Percentiles rank a stretch among this genome's conserved stretches.
phyloP scores from a whole-genome alignment of 2,797 vertebrate genomes.

The Notamacropus eugenii region DNA sequence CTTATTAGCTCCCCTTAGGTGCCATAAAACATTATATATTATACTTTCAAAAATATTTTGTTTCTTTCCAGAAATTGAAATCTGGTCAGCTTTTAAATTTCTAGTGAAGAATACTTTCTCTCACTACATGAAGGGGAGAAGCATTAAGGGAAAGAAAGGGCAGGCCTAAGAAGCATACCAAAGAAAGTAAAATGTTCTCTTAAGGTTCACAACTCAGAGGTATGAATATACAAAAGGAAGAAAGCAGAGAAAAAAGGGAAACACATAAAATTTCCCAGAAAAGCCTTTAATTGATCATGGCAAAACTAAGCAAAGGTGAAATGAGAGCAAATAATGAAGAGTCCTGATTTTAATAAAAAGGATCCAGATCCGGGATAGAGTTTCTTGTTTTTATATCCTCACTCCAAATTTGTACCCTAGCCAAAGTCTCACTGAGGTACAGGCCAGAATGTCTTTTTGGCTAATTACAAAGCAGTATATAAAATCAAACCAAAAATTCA shows the following conservation, averaged over 20 bases:
- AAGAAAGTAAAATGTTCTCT: not conserved
- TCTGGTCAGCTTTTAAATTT: conserved; percentile 48
- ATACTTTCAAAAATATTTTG: conserved; percentile 54
- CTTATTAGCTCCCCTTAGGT: conserved; percentile 10
- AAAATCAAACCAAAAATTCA: not conserved
- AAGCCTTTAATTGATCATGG: conserved; percentile 11
- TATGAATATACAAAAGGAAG: not conserved
- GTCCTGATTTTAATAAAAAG: not conserved
- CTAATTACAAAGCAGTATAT: conserved; percentile 39
- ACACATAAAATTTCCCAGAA: not conserved
- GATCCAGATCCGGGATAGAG: conserved; percentile 13
- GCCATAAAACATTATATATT: conserved; percentile 52
- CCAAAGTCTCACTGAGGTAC: not conserved
- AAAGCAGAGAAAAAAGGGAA: not conserved
- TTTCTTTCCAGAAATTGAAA: conserved; percentile 60
- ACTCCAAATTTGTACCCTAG: not conserved
- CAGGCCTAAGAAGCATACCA: conserved; percentile 9
- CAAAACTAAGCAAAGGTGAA: conserved; percentile 31
- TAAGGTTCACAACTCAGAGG: not conserved
- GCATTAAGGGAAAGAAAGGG: not conserved
- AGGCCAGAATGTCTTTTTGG: conserved; percentile 10
- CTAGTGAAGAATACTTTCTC: conserved; percentile 19
- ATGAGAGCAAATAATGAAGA: conserved; percentile 19
- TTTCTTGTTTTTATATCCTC: not conserved
- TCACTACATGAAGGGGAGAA: conserved; percentile 33